Percentiles rank a stretch among this genome's conserved stretches.
Conservation (phyloP, 1,140 invertebrate genomes). For the Oedothorax gibbosus region DNA sequence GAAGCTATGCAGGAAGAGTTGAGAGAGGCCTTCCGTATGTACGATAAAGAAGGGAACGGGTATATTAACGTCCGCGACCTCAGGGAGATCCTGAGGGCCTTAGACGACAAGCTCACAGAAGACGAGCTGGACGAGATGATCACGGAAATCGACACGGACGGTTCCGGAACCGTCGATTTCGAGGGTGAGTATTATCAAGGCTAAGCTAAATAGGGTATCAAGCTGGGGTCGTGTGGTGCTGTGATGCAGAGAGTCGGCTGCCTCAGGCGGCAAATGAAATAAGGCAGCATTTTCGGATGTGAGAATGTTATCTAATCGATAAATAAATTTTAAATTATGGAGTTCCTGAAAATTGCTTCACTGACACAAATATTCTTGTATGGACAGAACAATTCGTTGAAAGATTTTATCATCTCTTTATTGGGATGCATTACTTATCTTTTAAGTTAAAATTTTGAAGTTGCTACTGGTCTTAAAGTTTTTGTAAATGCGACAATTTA, state of each 20-base stretch:
- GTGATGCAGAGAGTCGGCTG: too few species aligned
- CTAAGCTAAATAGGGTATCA: too few species aligned
- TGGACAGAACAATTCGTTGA: too few species aligned
- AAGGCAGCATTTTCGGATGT: background rate
- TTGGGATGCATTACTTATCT: too few species aligned
- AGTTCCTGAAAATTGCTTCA: background rate
- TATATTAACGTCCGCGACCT: constrained; percentile 94
- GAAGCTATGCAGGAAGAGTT: constrained; percentile 95
- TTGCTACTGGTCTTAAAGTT: too few species aligned
- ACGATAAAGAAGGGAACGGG: constrained; percentile 84
- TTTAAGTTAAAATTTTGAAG: too few species aligned
- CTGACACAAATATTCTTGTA: background rate
- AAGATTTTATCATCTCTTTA: too few species aligned
- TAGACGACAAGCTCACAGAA: constrained; percentile 92
- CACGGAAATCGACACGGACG: constrained; percentile 95
- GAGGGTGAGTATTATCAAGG: constrained; percentile 76
- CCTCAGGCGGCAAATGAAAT: background rate
- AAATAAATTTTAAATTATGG: background rate
- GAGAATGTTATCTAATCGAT: background rate
- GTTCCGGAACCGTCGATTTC: constrained; percentile 88
- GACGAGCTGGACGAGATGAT: constrained; percentile 95
- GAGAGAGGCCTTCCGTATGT: constrained; percentile 90
- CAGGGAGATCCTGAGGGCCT: constrained; percentile 88
- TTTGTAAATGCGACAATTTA: too few species aligned
- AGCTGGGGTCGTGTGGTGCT: too few species aligned